Evolutionary conservation across 2,113 vertebrate genomes (phyloP), one percentile per base, ranked within the genome.

Genomic region (Cairina moschata): DNA sequence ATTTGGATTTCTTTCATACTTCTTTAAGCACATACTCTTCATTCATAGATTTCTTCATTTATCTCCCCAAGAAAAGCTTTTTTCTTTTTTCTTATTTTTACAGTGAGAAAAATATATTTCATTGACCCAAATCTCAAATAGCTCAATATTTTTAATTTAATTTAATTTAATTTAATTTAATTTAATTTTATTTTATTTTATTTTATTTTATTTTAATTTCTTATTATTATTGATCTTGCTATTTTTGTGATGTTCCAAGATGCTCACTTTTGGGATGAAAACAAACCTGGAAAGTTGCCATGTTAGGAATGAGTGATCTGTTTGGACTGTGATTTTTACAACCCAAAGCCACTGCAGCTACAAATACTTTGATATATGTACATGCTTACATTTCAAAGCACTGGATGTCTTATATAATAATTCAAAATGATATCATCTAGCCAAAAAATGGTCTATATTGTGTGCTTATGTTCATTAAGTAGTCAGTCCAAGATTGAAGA

Each of bases 381-480:
- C 1, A 2, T 60, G 86, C 65, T n/a, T 65, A 13, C 94, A 85
- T 95, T 96, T 96, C 88, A 94, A 95, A 95, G 72, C 46, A 36
- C n/a, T 3, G 8, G 54, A 80, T 78, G 92, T 77, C 96, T 95
- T 90, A 36, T 96, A 83, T 46, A 90, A 76, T 55, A 83, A 90
- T 69, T 93, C 93, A 93, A 2, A 25, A 32, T 2, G 3, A n/a
- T 60, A 58, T n/a, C 16, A 59, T 50, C 25, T 44, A n/a, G 29
- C 23, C 48, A 90, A 66, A 8, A 90, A 91, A 71, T n/a, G 22
- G n/a, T 11, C 20, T 69, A 12, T 59, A 88, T 80, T 89, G 31
- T 66, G 32, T 86, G 94, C 89, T 90, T 89, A 55, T 86, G 40
- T 92, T 96, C 91, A 90, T 96, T 83, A 91, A 94, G 76, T 93